These are phyloP conservation scores for Sylvilagus bachmani DNA, from an alignment of 2,113 vertebrate species.

Conservation along the genomic window DNA sequence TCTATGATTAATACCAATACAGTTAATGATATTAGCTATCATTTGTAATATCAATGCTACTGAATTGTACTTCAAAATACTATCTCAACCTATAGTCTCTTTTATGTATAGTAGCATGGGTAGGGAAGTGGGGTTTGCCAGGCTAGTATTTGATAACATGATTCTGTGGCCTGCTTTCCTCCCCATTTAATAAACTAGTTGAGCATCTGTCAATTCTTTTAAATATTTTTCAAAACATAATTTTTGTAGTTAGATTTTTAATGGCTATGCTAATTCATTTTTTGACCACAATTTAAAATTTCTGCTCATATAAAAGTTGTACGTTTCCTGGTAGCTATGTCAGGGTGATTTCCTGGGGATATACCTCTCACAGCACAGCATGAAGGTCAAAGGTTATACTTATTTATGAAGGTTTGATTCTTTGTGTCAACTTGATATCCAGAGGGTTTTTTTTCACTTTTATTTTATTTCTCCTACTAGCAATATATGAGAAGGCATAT, in stretches of 20 bases:
- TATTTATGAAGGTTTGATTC: conserved; percentile 14
- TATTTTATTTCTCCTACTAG: conserved; percentile 51
- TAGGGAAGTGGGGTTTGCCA: neutral
- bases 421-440: conserved; percentile 52
- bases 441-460: neutral
- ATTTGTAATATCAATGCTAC: neutral
- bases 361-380: neutral
- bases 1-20: neutral
- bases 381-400: neutral
- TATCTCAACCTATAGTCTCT: neutral
- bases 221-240: neutral
- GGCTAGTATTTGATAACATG: neutral
- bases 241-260: neutral
- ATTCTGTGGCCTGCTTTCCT: neutral
- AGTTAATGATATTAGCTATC: neutral
- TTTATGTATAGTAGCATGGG: neutral
- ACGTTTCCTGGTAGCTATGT: neutral
- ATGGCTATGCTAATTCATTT: neutral
- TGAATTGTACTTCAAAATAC: conserved; percentile 2
- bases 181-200: conserved; percentile 7
- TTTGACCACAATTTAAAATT: conserved; percentile 1
- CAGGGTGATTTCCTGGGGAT: neutral
- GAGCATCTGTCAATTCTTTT: neutral
- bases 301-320: conserved; percentile 47
- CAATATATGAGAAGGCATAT: neutral